Evolutionary conservation across 2,797 vertebrate genomes (phyloP).

Genomic region (Spondyliosoma cantharus): DNA sequence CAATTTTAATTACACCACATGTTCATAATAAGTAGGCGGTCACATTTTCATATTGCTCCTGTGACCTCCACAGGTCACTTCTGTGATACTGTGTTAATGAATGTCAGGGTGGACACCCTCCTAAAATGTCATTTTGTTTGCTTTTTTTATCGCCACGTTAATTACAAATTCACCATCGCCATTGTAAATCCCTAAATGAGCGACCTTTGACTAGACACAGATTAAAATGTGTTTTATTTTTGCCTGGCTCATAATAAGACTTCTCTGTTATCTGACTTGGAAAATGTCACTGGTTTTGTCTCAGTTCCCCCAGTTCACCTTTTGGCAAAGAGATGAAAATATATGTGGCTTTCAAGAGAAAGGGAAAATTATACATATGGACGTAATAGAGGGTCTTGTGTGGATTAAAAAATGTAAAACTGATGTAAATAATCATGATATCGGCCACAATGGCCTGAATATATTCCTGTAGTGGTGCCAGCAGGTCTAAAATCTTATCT

Average conservation of each 20-base stretch:
- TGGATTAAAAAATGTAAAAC: conserved; percentile 34
- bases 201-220: conserved; percentile 81
- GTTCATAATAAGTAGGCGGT: conserved; percentile 7
- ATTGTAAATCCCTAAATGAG: conserved; percentile 80
- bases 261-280: conserved; percentile 81
- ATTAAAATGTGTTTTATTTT: conserved; percentile 76
- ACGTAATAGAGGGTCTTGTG: conserved; percentile 26
- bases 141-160: conserved; percentile 71
- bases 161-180: conserved; percentile 81
- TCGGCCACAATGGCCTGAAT: neutral
- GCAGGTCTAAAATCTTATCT: conserved; percentile 20
- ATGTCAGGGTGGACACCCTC: conserved; percentile 57
- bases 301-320: conserved; percentile 62
- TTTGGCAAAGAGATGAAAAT: conserved; percentile 56
- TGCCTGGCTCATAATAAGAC: conserved; percentile 69
- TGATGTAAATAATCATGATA: conserved; percentile 25
- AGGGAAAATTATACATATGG: conserved; percentile 34
- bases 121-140: conserved; percentile 82
- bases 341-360: conserved; percentile 48
- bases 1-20: neutral
- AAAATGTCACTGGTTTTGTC: conserved; percentile 83
- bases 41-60: conserved; percentile 44
- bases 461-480: conserved; percentile 12
- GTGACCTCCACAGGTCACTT: conserved; percentile 48
- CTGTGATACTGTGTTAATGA: conserved; percentile 58